Evolutionary conservation across 2,888 invertebrate species (phyloP), one percentile per base, ranked within the genome.

Genomic region (Pemphredon lugubris): DNA sequence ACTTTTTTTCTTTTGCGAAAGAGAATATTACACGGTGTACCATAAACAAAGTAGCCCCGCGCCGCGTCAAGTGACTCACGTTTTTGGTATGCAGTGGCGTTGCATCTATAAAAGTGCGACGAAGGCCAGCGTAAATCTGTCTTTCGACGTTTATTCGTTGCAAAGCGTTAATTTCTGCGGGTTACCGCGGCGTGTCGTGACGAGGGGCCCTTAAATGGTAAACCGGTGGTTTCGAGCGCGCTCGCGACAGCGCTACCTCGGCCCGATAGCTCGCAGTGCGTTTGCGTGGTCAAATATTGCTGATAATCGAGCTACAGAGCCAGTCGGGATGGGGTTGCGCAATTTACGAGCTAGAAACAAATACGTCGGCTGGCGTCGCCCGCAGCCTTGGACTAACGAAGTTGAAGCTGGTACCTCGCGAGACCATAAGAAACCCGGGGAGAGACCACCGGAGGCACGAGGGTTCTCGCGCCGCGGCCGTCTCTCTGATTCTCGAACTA

Each of bases 111-210:
- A 69, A 63, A 45, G 30, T 65, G 32, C 42, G 18, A 11, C 64
- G 53, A 78, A 74, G 77, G 71, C 59, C 65, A 61, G 9, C 65
- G 53, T 74, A 74, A 78, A 77, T 77, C 59, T 65, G 54, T 57
- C 57, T 32, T 30, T 21, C 54, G 59, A 75, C 71, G 71, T 79
- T 75, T 74, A 72, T 66, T 66, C 57, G 53, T 55, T 54, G 57
- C 57, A 44, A 78, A 61, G 78, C 66, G 75, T 75, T 79, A 79
- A 78, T 74, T 75, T 57, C 74, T 77, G 61, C 54, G 55, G 66
- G 73, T 74, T 77, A 77, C 64, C 78, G 53, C 61, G 57, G 21
- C 18, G 23, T 26, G 44, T 42, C 70, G 63, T 34, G 74, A 75
- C 65, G 34, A 63, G 54, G 42, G 50, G 51, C 44, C 71, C 72